Evolutionary conservation across 2,113 vertebrate genomes (phyloP).

Genomic region (Apodemus speciosus): DNA sequence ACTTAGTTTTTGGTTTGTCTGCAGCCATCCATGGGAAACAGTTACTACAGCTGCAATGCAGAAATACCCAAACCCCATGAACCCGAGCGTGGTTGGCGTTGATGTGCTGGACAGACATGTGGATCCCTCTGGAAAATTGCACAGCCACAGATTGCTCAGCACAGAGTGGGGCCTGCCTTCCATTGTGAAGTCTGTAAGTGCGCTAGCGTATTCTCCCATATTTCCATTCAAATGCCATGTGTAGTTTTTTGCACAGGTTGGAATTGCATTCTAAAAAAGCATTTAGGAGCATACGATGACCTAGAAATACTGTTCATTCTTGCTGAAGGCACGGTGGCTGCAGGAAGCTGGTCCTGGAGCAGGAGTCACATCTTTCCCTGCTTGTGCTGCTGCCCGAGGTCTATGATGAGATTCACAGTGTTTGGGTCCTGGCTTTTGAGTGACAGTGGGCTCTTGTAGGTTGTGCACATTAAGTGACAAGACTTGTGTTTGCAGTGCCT

Average conservation of each 20-base stretch:
- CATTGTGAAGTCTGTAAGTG: slow-evolving; percentile 95
- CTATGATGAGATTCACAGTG: neutral
- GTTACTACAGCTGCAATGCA: slow-evolving; percentile 98
- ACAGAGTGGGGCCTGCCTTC: slow-evolving; percentile 98
- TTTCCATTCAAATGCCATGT: neutral
- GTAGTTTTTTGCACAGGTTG: slow-evolving; percentile 66
- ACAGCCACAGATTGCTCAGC: slow-evolving; percentile 95
- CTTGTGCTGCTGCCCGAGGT: neutral
- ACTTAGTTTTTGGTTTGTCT: neutral
- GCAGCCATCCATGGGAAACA: slow-evolving; percentile 97
- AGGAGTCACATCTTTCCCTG: neutral
- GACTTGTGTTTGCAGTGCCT: fast-evolving
- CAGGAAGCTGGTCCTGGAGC: slow-evolving; percentile 29
- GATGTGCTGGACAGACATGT: slow-evolving; percentile 93
- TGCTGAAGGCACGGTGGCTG: slow-evolving; percentile 18
- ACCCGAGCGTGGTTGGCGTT: slow-evolving; percentile 95
- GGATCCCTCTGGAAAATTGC: slow-evolving; percentile 91
- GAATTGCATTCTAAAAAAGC: slow-evolving; percentile 58
- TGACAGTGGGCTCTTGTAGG: neutral
- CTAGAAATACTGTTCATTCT: slow-evolving; percentile 62
- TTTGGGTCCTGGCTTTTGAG: neutral
- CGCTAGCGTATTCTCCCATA: neutral
- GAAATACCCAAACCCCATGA: slow-evolving; percentile 99
- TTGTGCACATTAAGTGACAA: neutral
- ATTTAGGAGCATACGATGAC: slow-evolving; percentile 51